Evolutionary conservation across 2,797 vertebrate genomes (phyloP).

Genomic region (Cercopithecus petaurista): DNA sequence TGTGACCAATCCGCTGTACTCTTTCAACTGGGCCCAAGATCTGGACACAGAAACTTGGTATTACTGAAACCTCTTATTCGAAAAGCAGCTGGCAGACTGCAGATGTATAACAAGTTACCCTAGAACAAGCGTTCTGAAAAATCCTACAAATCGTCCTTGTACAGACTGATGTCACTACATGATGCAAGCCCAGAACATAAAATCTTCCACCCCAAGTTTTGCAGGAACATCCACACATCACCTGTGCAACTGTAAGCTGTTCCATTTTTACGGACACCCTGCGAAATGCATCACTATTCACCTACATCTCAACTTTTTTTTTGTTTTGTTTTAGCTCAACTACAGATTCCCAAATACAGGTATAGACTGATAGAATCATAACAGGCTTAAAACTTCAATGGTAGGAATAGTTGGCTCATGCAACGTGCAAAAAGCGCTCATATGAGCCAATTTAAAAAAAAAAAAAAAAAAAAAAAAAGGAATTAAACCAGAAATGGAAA

Average conservation of each 20-base stretch:
- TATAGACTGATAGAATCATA: not conserved
- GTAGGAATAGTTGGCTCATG: not conserved
- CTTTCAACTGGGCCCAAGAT: constrained; percentile 53
- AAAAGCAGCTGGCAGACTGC: constrained; percentile 19
- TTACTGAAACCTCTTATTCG: not conserved
- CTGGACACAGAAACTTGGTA: not conserved
- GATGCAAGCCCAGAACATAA: constrained; percentile 51
- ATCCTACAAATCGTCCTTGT: constrained; percentile 27
- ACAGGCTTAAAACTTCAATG: constrained; percentile 45
- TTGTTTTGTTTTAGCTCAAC: not conserved
- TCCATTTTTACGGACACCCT: constrained; percentile 62
- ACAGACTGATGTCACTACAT: constrained; percentile 34
- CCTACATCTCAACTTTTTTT: constrained; percentile 46
- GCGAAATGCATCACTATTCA: constrained; percentile 55
- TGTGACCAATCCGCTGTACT: not conserved
- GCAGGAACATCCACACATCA: constrained; percentile 54
- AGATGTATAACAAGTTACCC: constrained; percentile 25
- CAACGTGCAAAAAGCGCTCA: not conserved
- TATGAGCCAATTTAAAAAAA: not conserved
- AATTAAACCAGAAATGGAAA: not conserved
- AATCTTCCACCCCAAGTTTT: constrained; percentile 58
- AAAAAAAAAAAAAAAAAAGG: not conserved
- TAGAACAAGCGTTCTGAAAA: constrained; percentile 16
- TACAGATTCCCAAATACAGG: constrained; percentile 29
- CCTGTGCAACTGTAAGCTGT: constrained; percentile 61